Conservation (phyloP, 1,140 invertebrate species). For the Diabrotica undecimpunctata region DNA sequence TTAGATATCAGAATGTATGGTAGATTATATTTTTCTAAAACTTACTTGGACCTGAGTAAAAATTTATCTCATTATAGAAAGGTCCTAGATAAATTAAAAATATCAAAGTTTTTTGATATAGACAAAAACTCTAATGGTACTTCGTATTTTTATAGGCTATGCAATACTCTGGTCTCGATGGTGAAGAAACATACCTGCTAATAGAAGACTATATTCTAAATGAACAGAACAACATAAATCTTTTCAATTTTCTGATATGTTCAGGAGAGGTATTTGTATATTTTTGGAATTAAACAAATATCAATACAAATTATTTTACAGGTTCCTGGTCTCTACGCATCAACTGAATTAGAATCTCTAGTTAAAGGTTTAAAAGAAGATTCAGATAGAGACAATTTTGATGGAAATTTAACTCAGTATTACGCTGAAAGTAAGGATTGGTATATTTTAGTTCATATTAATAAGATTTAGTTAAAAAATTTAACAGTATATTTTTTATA, state of each 20-base stretch:
- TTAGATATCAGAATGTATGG: too few relatives aligned
- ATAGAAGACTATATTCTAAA: slow-evolving; percentile 83
- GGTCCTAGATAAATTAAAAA: too few relatives aligned
- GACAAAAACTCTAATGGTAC: too few relatives aligned
- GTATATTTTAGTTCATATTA: background rate
- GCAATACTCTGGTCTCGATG: slow-evolving; percentile 77
- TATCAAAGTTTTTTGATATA: too few relatives aligned
- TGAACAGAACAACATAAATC: slow-evolving; percentile 59
- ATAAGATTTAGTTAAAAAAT: slow-evolving; percentile 4
- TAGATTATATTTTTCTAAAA: too few relatives aligned
- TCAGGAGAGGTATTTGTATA: slow-evolving; percentile 57
- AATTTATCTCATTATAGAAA: too few relatives aligned
- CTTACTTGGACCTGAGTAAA: too few relatives aligned
- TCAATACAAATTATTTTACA: slow-evolving; percentile 34
- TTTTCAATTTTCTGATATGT: slow-evolving; percentile 66
- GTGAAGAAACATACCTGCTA: slow-evolving; percentile 68
- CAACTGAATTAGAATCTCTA: slow-evolving; percentile 79
- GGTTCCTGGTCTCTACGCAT: slow-evolving; percentile 74
- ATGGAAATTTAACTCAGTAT: slow-evolving; percentile 65
- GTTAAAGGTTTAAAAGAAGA: slow-evolving; percentile 66
- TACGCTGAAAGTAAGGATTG: slow-evolving; percentile 66
- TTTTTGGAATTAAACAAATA: background rate
- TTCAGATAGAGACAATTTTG: slow-evolving; percentile 66
- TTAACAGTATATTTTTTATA: too few relatives aligned
- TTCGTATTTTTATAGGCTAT: slow-evolving; percentile 61